Evolutionary conservation across 1,140 invertebrate species (phyloP).

Genomic region (Linepithema humile): DNA sequence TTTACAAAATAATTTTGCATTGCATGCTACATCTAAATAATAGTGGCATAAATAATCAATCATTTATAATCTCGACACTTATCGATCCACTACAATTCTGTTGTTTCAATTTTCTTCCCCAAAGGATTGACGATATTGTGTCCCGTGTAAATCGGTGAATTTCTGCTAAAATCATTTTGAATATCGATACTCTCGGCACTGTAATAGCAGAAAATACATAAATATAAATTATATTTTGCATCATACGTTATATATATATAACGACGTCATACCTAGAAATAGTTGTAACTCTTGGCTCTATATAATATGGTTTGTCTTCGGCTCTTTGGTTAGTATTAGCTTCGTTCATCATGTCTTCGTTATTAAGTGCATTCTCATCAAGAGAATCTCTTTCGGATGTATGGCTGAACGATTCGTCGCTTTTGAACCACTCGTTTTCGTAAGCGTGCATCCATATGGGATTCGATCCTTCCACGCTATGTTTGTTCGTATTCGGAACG

Average conservation of each 20-base stretch:
- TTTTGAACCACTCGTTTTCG: conserved; percentile 97
- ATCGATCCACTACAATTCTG: conserved; percentile 87
- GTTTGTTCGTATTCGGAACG: conserved; percentile 97
- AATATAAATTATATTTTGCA: background rate
- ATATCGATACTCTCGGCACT: conserved; percentile 80
- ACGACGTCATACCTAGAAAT: conserved; percentile 78
- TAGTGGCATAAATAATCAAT: background rate
- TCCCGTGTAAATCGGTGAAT: conserved; percentile 83
- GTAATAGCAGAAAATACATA: conserved; percentile 60
- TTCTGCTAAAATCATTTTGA: conserved; percentile 81
- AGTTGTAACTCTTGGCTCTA: conserved; percentile 84
- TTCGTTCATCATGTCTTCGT: conserved; percentile 86
- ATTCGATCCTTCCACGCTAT: conserved; percentile 96
- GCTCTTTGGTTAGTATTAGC: conserved; percentile 84
- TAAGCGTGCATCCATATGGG: conserved; percentile 98
- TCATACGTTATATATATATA: background rate
- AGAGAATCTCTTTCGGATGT: conserved; percentile 93
- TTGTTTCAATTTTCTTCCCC: conserved; percentile 93
- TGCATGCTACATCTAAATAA: background rate
- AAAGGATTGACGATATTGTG: conserved; percentile 85
- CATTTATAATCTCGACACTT: background rate
- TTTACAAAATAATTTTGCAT: conserved; percentile 53
- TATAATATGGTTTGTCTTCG: conserved; percentile 87
- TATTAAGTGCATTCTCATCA: conserved; percentile 93
- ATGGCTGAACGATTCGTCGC: conserved; percentile 90